These are phyloP conservation scores for Corythoichthys intestinalis DNA, from an alignment of 2,113 vertebrate genomes.

Conservation along the genomic window DNA sequence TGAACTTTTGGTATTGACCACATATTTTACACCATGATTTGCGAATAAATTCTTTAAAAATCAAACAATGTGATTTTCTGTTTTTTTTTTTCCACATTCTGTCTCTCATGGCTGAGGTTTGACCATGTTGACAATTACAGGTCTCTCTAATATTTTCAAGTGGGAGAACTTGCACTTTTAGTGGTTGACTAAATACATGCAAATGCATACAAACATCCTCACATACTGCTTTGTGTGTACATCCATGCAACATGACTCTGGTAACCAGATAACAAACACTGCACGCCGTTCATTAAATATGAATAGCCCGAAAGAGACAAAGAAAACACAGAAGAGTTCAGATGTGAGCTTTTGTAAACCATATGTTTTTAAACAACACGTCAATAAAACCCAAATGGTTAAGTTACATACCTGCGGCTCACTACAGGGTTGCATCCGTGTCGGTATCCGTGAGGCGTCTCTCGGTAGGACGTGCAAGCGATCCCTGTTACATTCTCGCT, in stretches of 20 bases:
- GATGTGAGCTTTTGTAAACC: background rate
- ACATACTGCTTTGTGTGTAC: conserved; percentile 6
- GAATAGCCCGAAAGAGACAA: conserved; percentile 46
- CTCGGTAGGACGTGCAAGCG: conserved; percentile 31
- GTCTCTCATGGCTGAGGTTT: no score
- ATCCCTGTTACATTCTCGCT: conserved; percentile 54
- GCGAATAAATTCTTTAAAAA: no score
- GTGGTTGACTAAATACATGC: no score
- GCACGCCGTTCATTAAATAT: conserved; percentile 72
- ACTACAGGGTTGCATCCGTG: conserved; percentile 3
- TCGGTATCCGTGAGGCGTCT: conserved; percentile 14
- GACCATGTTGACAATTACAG: no score
- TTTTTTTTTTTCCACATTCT: no score
- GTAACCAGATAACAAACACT: conserved; percentile 68
- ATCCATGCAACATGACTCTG: conserved; percentile 56
- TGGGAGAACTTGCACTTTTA: no score
- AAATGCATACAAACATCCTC: background rate
- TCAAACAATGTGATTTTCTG: no score
- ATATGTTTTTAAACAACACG: background rate
- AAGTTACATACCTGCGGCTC: conserved; percentile 50
- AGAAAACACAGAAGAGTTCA: conserved; percentile 2
- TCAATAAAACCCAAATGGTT: background rate
- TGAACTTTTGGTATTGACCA: no score
- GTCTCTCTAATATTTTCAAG: no score
- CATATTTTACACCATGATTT: no score